A percentile compares a stretch with the other conserved stretches of the same genome.
phyloP scores from a whole-genome alignment of 1,140 invertebrate genomes.

The Pentalonia nigronervosa region DNA sequence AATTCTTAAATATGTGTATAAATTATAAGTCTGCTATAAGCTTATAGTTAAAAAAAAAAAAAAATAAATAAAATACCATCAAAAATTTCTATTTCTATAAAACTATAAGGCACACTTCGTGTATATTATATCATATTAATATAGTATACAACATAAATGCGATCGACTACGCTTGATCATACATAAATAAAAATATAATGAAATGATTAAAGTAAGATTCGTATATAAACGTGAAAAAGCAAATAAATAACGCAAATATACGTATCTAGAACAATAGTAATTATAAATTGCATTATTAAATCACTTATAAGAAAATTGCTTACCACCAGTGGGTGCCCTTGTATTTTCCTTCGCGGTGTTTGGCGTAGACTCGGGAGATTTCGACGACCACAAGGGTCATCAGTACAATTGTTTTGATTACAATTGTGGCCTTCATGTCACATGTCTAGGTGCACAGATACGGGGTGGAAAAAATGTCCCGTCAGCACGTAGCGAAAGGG shows the following conservation, averaged over 20 bases:
- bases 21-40: not conserved
- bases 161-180: not conserved
- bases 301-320: not conserved
- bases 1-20: not conserved
- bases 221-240: constrained; percentile 2
- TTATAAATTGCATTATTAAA: not conserved
- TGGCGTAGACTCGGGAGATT: not conserved
- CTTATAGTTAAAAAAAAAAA: not conserved
- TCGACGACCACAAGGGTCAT: constrained; percentile 16
- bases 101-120: not conserved
- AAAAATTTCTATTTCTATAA: not conserved
- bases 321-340: constrained; percentile 52
- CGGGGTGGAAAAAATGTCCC: not conserved
- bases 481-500: not conserved
- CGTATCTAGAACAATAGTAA: not conserved
- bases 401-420: constrained; percentile 13
- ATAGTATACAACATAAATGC: not conserved
- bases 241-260: constrained; percentile 18
- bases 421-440: constrained; percentile 42
- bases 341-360: constrained; percentile 50
- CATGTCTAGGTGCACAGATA: constrained; percentile 19
- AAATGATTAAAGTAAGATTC: constrained; percentile 10
- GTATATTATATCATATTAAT: not conserved
- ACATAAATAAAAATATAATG: not conserved
- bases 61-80: not conserved